Evolutionary conservation across 1,140 invertebrate species (phyloP).

Genomic region (Armadillidium nasatum): DNA sequence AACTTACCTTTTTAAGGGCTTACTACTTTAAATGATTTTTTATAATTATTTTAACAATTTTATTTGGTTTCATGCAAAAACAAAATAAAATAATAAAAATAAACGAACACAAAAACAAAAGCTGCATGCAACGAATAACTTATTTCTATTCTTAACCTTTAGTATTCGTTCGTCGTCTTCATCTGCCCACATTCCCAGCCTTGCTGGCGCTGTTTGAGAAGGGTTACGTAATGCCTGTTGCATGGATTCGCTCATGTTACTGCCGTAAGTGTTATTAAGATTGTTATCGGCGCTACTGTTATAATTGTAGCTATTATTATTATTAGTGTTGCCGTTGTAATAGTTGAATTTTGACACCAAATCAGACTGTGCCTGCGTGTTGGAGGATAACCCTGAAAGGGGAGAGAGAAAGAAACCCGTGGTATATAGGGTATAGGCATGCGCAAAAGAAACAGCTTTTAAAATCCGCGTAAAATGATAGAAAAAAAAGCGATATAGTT

Average conservation of each 20-base stretch:
- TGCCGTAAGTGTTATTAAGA: conserved; percentile 1
- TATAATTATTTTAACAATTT: background rate
- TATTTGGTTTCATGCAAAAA: background rate
- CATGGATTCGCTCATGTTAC: conserved; percentile 25
- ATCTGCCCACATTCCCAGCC: conserved; percentile 49
- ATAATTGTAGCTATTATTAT: no score
- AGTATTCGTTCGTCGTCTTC: conserved; percentile 49
- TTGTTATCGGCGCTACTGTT: background rate
- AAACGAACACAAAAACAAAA: background rate
- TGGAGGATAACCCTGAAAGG: background rate
- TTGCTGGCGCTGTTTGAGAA: conserved; percentile 52
- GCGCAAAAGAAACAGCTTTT: background rate
- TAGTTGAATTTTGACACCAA: background rate
- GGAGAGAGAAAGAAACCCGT: background rate
- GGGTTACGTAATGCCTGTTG: conserved; percentile 46
- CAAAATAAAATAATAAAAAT: background rate
- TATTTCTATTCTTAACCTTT: conserved; percentile 45
- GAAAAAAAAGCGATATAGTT: no score
- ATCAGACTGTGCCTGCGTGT: conserved; percentile 9
- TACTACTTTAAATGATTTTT: no score
- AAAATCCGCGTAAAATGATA: no score
- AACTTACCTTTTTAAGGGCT: no score
- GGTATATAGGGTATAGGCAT: no score
- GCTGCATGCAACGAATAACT: background rate
- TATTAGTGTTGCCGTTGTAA: conserved; percentile 31